phyloP scores from a whole-genome alignment of 2,888 invertebrate genomes.

The Drosophila recens region DNA sequence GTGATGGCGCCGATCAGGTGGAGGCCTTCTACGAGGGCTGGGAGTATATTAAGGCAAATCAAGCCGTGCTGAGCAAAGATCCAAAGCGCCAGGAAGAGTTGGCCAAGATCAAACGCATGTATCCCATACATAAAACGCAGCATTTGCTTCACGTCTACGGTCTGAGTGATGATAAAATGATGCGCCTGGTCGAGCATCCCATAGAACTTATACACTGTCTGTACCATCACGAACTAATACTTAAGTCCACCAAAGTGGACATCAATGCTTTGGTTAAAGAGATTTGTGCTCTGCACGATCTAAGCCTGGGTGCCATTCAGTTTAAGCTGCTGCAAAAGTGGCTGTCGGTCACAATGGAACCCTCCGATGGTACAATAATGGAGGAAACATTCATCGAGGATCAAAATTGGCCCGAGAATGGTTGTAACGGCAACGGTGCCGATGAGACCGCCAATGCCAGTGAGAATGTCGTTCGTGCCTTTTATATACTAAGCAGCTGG shows the following conservation, averaged over 20 bases:
- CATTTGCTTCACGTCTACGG: conserved; percentile 84
- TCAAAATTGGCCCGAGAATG: conserved; percentile 66
- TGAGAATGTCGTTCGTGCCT: conserved; percentile 83
- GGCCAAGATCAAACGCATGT: conserved; percentile 83
- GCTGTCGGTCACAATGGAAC: conserved; percentile 80
- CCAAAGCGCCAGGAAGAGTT: conserved; percentile 80
- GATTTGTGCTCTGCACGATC: conserved; percentile 80
- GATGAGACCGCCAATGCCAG: conserved; percentile 62
- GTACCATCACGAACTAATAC: conserved; percentile 83
- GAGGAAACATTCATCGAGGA: conserved; percentile 85
- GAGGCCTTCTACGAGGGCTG: conserved; percentile 85
- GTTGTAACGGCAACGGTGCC: conserved; percentile 26
- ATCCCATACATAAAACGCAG: conserved; percentile 84
- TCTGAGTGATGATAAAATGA: conserved; percentile 82
- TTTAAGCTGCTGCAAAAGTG: conserved; percentile 83
- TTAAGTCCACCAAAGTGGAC: conserved; percentile 82
- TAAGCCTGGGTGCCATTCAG: conserved; percentile 82
- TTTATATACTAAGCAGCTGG: conserved; percentile 85
- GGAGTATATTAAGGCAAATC: conserved; percentile 77
- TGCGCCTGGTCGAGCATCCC: conserved; percentile 83
- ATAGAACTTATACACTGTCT: conserved; percentile 81
- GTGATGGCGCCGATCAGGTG: conserved; percentile 85
- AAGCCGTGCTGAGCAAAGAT: conserved; percentile 70
- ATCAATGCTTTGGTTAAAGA: conserved; percentile 83
- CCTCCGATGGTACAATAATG: conserved; percentile 73